phyloP scores from a whole-genome alignment of 2,113 vertebrate genomes.

The Sturnira hondurensis region DNA sequence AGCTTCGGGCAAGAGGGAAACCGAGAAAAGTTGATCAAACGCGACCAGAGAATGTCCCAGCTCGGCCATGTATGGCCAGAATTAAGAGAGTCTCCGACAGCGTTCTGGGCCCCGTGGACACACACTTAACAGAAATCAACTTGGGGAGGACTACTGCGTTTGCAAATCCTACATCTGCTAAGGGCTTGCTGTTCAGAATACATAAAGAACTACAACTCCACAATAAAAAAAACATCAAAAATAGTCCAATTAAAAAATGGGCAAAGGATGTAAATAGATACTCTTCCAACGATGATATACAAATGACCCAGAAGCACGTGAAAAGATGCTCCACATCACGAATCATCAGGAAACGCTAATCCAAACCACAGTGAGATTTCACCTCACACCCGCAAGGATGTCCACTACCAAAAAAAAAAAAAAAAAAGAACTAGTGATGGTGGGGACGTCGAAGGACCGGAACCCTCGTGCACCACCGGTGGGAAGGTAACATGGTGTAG shows the following conservation, averaged over 20 bases:
- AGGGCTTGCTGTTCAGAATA: neutral
- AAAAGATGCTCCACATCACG: neutral
- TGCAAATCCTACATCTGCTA: neutral
- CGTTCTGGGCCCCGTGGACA: neutral
- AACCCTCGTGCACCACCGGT: no score
- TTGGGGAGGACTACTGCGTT: neutral
- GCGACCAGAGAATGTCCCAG: neutral
- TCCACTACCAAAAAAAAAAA: neutral
- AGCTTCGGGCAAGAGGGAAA: conserved; percentile 85
- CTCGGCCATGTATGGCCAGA: neutral
- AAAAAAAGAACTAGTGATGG: no score
- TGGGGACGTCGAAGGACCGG: no score
- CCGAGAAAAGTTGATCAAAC: neutral
- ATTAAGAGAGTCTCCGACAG: no score
- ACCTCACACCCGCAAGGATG: neutral
- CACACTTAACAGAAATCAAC: neutral
- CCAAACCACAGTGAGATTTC: neutral
- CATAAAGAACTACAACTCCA: neutral
- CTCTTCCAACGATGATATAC: neutral
- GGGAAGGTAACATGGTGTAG: neutral
- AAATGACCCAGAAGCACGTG: neutral
- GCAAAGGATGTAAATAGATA: neutral
- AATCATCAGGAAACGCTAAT: neutral
- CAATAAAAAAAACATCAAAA: neutral
- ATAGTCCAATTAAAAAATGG: neutral